These are phyloP conservation scores for Prorops nasuta DNA, from an alignment of 1,140 invertebrate species.

Conservation along the genomic window DNA sequence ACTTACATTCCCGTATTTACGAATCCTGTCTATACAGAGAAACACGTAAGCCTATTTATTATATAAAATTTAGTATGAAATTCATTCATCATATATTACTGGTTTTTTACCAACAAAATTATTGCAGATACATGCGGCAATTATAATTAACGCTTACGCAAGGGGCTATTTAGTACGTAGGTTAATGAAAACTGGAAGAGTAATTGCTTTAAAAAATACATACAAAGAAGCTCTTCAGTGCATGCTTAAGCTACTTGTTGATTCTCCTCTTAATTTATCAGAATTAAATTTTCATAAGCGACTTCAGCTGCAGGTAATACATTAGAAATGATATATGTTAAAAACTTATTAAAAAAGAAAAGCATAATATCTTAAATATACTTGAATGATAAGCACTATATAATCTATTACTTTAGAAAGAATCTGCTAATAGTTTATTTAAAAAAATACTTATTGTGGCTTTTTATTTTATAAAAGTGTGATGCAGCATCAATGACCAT, in stretches of 20 bases:
- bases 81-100: no score
- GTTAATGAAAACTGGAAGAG: conserved; percentile 75
- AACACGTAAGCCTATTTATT: conserved; percentile 39
- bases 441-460: no score
- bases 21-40: conserved; percentile 33
- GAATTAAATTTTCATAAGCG: conserved; percentile 52
- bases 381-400: no score
- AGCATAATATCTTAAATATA: no score
- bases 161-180: conserved; percentile 78
- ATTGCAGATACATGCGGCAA: conserved; percentile 62
- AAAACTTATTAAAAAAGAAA: no score
- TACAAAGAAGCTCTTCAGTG: conserved; percentile 76
- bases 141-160: conserved; percentile 69
- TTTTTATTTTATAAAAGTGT: conserved; percentile 32
- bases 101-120: conserved; percentile 3
- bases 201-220: conserved; percentile 76
- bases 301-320: conserved; percentile 49
- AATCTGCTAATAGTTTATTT: no score
- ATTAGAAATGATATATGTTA: no score
- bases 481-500: conserved; percentile 53
- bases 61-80: background rate
- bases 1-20: conserved; percentile 30
- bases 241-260: conserved; percentile 72
- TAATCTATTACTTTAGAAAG: no score
- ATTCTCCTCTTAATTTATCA: conserved; percentile 53